Conservation (phyloP, 2,797 vertebrate species). For the Brachyrhaphis roseni region DNA sequence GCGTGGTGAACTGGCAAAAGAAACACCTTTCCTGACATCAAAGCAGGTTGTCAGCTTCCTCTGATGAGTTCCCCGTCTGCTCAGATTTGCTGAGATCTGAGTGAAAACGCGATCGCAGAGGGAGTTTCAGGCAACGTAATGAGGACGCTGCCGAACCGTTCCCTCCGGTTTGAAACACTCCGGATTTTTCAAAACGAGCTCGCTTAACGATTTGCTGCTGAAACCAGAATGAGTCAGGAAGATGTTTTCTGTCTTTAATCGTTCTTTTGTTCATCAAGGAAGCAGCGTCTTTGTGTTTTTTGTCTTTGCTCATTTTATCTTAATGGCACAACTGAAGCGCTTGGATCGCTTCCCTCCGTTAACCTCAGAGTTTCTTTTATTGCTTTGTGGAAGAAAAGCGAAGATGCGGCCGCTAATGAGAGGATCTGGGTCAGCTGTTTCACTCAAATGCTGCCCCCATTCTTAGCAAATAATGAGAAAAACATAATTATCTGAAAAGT, state of each 20-base stretch:
- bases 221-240: neutral
- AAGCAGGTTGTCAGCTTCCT: constrained; percentile 32
- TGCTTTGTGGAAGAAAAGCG: neutral
- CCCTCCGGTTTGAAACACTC: constrained; percentile 13
- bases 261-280: neutral
- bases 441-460: neutral
- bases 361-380: constrained; percentile 8
- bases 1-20: neutral
- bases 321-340: neutral
- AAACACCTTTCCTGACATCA: constrained; percentile 35
- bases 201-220: neutral
- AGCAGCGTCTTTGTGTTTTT: neutral
- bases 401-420: neutral
- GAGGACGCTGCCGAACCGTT: constrained; percentile 14
- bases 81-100: constrained; percentile 49
- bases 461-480: neutral
- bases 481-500: neutral
- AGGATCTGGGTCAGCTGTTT: neutral
- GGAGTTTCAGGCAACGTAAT: constrained; percentile 26
- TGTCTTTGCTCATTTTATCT: constrained; percentile 1
- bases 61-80: constrained; percentile 37
- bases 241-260: neutral
- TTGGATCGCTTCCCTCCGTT: neutral
- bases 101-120: constrained; percentile 17
- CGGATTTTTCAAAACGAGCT: constrained; percentile 13